Base-by-base conservation (phyloP, 1,140 invertebrate species). In the Danaus plexippus region DNA sequence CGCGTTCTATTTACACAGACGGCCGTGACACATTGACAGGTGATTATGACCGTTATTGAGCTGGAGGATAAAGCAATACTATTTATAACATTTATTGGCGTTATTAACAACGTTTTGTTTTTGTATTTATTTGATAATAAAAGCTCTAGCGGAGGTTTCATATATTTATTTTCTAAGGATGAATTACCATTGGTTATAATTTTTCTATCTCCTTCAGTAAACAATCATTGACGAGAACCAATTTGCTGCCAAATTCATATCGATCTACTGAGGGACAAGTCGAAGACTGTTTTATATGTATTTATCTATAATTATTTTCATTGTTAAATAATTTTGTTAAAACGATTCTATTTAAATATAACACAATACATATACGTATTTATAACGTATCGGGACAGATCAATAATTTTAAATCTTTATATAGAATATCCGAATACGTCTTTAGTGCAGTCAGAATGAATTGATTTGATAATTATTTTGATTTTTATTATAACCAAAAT, bases 41-140 rank as follows among this genome's bases (percentile, higher is more conserved):
- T 66, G 72, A 79, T 79, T 79, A 76, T 83, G 72, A 76, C 57
- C 76, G 58, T 70, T 77, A 74, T 72, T 59, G 61, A 71, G 61
- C 64, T 73, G 70, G 72, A 68, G 61, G 60, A 57, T 45, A 52
- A 41, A 57, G 50, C 56, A 59, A 61, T 63, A 69, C 69, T 63
- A 69, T 75, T 71, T 73, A 64, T 73, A 71, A 69, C 62, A 66
- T 60, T 54, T 73, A 73, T 73, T 56, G 66, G 56, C 52, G 56
- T 65, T 55, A 73, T 75, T 64, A 65, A 63, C 69, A 53, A 54
- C 50, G 50, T 55, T 48, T 40, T 13, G 40, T 53, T 53, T 53
- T 43, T 11, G 11, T 47, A 47, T 13, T 47, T 47, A 13, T 11
- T 48, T 48, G 47, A 18, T 22, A 11, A 18, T 15, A 32, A 32